Base-by-base conservation (phyloP, 2,797 vertebrate species). In the Amniataba percoides region DNA sequence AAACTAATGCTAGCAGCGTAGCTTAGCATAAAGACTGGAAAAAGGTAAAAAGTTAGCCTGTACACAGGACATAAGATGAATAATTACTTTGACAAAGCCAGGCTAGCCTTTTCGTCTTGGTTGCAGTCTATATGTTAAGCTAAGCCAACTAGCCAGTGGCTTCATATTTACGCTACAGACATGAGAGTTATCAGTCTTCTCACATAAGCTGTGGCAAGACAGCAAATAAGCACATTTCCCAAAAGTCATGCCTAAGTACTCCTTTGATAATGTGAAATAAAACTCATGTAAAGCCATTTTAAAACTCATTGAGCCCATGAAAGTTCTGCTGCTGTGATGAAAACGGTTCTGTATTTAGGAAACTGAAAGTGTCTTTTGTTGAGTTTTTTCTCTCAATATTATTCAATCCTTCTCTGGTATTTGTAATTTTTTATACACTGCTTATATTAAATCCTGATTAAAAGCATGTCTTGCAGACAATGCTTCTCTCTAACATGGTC, bases 391-490 rank as follows among this genome's bases (percentile, higher is more conserved):
- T 62, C 11, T 15, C 36, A 48, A 34, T 9, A 42, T 31, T 5
- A 7, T 8, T 4, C 40, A 2, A 76, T 43, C 12, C 11, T 2
- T 57, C 8, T 21, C 0, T 60, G 39, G 10, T 27, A 27, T 12
- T 4, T 25, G 45, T 39, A 43, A 8, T 3, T 16, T n/a, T 63
- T 31, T 19, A 19, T 11, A 31, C 39, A 31, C 23, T 3, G 1
- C 53, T 34, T 40, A 39, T 5, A 31, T 62, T 63, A 1, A 9
- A 5, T 46, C 15, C 1, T 51, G 71, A 71, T 82, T 40, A 67
- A 63, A 82, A 70, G 34, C 61, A 69, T 63, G 12, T 21, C 10
- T 14, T 57, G 42, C 9, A 43, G 46, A 62, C 66, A 66, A 60
- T 68, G 21, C 46, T 51, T 5, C 25, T 3, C 48, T 55, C 25